Conservation (phyloP, 2,888 invertebrate species). For the Nasonia oneida region DNA sequence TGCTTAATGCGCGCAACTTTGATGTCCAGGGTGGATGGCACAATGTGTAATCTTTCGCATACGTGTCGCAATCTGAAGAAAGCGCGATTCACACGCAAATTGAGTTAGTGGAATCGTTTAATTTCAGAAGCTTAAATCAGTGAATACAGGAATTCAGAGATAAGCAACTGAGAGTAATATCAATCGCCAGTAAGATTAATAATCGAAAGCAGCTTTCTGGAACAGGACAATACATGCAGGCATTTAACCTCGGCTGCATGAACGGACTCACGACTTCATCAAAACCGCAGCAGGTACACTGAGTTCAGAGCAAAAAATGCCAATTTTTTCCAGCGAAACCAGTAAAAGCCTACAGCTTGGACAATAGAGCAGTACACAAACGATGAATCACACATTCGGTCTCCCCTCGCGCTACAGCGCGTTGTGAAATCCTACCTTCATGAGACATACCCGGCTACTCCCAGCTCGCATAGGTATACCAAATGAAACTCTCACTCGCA, state of each 20-base stretch:
- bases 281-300: conserved; percentile 37
- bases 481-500: conserved; percentile 52
- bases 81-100: neutral
- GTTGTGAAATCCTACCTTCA: conserved; percentile 63
- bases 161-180: neutral
- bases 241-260: conserved; percentile 4
- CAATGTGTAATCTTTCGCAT: neutral
- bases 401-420: conserved; percentile 21
- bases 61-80: neutral
- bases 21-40: neutral
- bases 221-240: neutral
- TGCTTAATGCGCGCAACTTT: neutral
- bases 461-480: conserved; percentile 32
- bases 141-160: too few relatives aligned
- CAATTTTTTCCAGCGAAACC: conserved; percentile 49
- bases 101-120: neutral
- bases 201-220: neutral
- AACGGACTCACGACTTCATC: conserved; percentile 54
- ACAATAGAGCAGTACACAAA: conserved; percentile 46
- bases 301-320: conserved; percentile 35
- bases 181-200: neutral
- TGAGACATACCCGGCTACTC: conserved; percentile 46
- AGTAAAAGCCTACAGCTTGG: conserved; percentile 48
- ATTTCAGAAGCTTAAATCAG: neutral
- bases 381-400: conserved; percentile 59